Percentiles rank a stretch among this genome's conserved stretches.
Evolutionary conservation across 2,797 vertebrate genomes (phyloP).

Genomic region (Argyrosomus regius): DNA sequence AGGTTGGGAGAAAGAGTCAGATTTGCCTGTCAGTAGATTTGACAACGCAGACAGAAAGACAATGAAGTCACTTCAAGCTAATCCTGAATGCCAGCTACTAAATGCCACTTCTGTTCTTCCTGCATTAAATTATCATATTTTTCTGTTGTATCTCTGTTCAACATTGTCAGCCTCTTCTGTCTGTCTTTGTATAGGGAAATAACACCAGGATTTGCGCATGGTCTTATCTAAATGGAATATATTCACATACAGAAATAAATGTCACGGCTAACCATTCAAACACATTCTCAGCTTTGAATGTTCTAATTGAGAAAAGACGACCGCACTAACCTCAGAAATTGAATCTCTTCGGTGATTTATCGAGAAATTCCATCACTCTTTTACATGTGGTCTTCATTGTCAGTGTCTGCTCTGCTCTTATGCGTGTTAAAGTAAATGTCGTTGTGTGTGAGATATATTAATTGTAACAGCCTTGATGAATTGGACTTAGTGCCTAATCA

Average conservation of each 20-base stretch:
- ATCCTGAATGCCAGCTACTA: conserved; percentile 61
- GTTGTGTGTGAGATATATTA: conserved; percentile 33
- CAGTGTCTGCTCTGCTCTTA: conserved; percentile 25
- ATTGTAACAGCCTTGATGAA: conserved; percentile 61
- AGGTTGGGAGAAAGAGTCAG: conserved; percentile 22
- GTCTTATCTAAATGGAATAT: conserved; percentile 47
- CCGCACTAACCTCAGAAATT: background rate
- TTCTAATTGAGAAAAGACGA: conserved; percentile 34
- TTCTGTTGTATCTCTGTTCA: conserved; percentile 36
- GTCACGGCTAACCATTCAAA: conserved; percentile 17
- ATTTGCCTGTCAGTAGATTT: conserved; percentile 52
- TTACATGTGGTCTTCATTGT: conserved; percentile 23
- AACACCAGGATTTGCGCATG: conserved; percentile 28
- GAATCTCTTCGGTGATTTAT: conserved; percentile 20
- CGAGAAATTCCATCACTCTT: conserved; percentile 4
- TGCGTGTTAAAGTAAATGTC: conserved; percentile 11
- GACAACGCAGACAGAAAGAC: conserved; percentile 55
- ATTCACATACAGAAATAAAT: conserved; percentile 26
- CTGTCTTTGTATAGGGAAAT: conserved; percentile 33
- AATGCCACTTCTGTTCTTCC: conserved; percentile 60
- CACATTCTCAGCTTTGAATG: background rate
- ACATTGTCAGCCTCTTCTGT: conserved; percentile 28
- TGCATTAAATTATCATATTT: conserved; percentile 48
- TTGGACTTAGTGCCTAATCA: conserved; percentile 49
- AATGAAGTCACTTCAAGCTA: conserved; percentile 56